Base-by-base conservation (phyloP, 2,888 invertebrate species). In the Sarcophaga caerulescens region DNA sequence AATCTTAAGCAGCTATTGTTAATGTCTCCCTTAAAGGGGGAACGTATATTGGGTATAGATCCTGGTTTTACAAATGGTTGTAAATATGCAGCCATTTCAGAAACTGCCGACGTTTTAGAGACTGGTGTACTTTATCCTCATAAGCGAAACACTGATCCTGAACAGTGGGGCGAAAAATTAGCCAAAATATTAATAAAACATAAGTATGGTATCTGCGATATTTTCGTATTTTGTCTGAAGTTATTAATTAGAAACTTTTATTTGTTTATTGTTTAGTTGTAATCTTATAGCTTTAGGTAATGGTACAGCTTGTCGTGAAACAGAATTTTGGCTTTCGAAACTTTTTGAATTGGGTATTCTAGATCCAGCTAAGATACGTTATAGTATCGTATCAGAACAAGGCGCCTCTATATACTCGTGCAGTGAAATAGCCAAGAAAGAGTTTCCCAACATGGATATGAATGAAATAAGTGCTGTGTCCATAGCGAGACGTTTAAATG, bases 401-500 rank as follows among this genome's bases (percentile, higher is more conserved):
- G 99, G 99, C 0, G 98, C 98, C 0, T 98, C 98, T 1, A 96
- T 98, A 89, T 99, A 99, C 93, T 98, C 98, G 14, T 96, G 98
- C 83, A 96, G 98, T 88, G 94, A 95, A 68, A 96, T 97, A 91
- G 99, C 98, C 0, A 95, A 95, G 88, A 95, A 96, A 93, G 99
- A 99, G 93, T 96, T 98, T 91, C 96, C 97, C 0, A 93, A 95
- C 74, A 94, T 98, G 93, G 97, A 98, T 91, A 96, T 96, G 2
- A 97, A 97, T 92, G 93, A 97, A 52, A 96, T 98, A 90, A 96
- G 96, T 91, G 96, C 96, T 88, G 94, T 97, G 71, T 97, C 97
- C 0, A 96, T 99, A 87, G 98, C 98, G 0, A 94, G 98, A 90
- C 94, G 98, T 90, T 94, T 98, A 0, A 96, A 98, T 91, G 98